These are phyloP conservation scores for Holacanthus passer DNA, from an alignment of 2,113 vertebrate genomes.

Conservation along the genomic window DNA sequence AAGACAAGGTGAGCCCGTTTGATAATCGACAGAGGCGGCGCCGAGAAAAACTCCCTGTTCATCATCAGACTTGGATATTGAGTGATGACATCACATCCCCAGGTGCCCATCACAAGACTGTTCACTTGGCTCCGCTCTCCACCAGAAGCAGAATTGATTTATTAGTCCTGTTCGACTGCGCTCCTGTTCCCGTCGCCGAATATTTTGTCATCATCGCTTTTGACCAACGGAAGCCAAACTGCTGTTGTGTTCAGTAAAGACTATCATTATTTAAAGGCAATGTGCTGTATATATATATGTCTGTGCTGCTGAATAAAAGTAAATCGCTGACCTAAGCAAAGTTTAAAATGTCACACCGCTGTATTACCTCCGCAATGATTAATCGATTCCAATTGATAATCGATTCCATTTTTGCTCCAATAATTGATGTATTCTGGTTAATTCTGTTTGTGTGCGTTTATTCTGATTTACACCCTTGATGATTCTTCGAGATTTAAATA, in stretches of 20 bases:
- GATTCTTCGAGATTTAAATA: too few species aligned
- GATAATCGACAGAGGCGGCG: conserved; percentile 59
- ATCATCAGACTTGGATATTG: conserved; percentile 68
- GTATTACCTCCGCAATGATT: not conserved
- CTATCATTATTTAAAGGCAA: not conserved
- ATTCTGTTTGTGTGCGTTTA: too few species aligned
- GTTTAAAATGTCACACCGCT: not conserved
- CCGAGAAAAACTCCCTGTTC: conserved; percentile 70
- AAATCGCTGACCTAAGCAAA: not conserved
- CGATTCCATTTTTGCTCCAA: not conserved
- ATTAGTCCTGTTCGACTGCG: conserved; percentile 46
- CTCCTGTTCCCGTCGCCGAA: conserved; percentile 53
- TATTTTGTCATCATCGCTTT: conserved; percentile 37
- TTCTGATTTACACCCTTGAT: too few species aligned
- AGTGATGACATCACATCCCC: conserved; percentile 66
- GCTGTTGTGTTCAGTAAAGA: conserved; percentile 9
- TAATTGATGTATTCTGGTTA: too few species aligned
- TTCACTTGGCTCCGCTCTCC: conserved; percentile 54
- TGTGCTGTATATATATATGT: not conserved
- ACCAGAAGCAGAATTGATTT: conserved; percentile 45
- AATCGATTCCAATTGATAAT: not conserved
- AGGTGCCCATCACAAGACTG: conserved; percentile 49
- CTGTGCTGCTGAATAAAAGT: not conserved
- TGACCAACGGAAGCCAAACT: not conserved
- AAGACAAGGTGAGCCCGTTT: conserved; percentile 64